Conservation (phyloP, 23 tunicate genomes). For the Phallusia fumigata region DNA sequence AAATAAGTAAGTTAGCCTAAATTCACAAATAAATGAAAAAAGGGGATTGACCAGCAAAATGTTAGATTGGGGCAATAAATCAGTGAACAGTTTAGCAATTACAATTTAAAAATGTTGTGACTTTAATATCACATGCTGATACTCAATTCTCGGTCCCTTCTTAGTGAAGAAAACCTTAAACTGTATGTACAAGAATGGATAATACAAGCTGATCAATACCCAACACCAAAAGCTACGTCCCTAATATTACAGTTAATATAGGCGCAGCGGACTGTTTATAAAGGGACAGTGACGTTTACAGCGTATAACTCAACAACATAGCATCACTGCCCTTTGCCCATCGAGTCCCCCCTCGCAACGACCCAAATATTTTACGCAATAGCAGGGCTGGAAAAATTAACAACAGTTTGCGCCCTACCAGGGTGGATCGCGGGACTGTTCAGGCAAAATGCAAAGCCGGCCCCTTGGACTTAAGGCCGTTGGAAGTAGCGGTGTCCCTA, state of each 20-base stretch:
- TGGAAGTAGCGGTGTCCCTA: too few species aligned
- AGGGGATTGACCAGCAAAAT: background rate
- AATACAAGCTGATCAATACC: background rate
- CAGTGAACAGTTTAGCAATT: too few species aligned
- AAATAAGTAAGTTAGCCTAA: background rate
- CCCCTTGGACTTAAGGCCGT: background rate
- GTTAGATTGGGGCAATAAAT: too few species aligned
- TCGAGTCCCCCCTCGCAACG: background rate
- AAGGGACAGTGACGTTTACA: background rate
- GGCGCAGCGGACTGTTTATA: background rate
- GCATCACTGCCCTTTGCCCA: background rate
- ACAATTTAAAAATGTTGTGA: background rate
- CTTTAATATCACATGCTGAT: too few species aligned
- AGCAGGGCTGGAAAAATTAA: background rate
- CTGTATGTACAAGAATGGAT: background rate
- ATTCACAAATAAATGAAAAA: background rate
- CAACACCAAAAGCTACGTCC: background rate
- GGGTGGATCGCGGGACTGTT: background rate
- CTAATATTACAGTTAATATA: background rate
- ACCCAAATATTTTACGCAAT: background rate
- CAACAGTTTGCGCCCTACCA: slow-evolving; percentile 8
- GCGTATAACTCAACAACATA: background rate
- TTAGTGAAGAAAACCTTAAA: too few species aligned
- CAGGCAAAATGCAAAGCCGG: background rate
- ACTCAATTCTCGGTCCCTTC: background rate